Conservation (phyloP, 2,797 vertebrate genomes). For the Acanthurus tractus region DNA sequence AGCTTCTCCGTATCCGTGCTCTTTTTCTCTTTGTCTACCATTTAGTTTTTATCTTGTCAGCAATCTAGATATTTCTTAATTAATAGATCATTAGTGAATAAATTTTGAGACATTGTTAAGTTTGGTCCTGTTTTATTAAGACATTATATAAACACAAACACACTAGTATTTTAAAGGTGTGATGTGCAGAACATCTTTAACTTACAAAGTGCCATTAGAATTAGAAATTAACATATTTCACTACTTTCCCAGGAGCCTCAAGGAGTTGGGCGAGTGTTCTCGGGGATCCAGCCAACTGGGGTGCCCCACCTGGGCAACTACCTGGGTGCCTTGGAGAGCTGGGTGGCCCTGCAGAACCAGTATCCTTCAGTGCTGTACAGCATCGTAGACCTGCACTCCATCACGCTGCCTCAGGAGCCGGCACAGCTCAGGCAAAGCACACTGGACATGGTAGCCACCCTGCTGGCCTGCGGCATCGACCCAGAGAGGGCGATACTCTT, state of each 20-base stretch:
- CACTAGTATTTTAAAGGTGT: not conserved
- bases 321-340: conserved; percentile 93
- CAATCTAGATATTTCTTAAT: not conserved
- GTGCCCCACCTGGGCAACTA: conserved; percentile 95
- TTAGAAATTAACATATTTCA: not conserved
- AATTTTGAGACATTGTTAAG: not conserved
- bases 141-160: not conserved
- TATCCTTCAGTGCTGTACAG: conserved; percentile 90
- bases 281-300: conserved; percentile 96
- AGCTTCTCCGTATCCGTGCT: not conserved
- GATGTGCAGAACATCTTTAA: not conserved
- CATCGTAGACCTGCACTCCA: conserved; percentile 95
- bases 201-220: not conserved
- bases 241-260: conserved; percentile 47
- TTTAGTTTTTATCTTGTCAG: not conserved
- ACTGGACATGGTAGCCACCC: conserved; percentile 92
- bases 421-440: conserved; percentile 85
- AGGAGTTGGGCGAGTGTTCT: conserved; percentile 86
- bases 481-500: conserved; percentile 91
- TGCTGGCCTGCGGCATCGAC: conserved; percentile 94
- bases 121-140: not conserved
- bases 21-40: too few relatives aligned
- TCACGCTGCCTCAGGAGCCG: conserved; percentile 93
- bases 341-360: conserved; percentile 90
- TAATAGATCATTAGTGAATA: not conserved